Base-by-base conservation (phyloP, 2,888 invertebrate genomes). In the Ceratothoa steindachneri region DNA sequence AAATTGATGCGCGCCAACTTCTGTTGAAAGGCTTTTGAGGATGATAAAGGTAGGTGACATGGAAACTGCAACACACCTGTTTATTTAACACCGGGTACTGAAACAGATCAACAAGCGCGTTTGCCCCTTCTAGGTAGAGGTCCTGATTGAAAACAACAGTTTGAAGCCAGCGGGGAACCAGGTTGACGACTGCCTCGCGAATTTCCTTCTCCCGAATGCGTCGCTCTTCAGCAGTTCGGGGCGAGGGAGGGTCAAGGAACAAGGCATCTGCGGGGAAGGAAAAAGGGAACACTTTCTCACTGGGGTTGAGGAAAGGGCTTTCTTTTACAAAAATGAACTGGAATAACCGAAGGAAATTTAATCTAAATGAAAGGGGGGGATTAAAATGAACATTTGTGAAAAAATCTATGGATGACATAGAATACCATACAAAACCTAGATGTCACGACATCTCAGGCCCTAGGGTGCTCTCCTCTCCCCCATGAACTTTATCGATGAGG, bases 21-120 rank as follows among this genome's bases (percentile, higher is more conserved):
- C 7, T 19, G 5, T 55, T 55, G 7, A 55, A 55, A 12, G 5
- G 7, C 55, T 55, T 55, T 55, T 7, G 5, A 15, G 24, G 19
- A 5, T 12, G 5, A 15, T 55, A 12, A 19, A 15, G 19, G 19
- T 7, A 55, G 19, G 15, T 12, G 19, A 55, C 15, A 19, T 19
- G 19, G 55, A 5, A 55, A 55, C 7, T 55, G 19, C 4, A 27
- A 41, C 71, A 55, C 15, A 75, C 75, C 73, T 78, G 78, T 51
- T 78, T 78, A 41, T 78, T 78, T 9, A 78, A 71, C 19, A 78
- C 65, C 1, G 78, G 75, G 3, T 78, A 75, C 60, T 78, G 78
- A 67, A 78, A 75, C 28, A 75, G 72, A 19, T 52, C 75, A 22
- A 78, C 78, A 15, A 78, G 71, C 1, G 75, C 73, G 67, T 78